phyloP scores from a whole-genome alignment of 2,113 vertebrate genomes.

The Heteronetta atricapilla region DNA sequence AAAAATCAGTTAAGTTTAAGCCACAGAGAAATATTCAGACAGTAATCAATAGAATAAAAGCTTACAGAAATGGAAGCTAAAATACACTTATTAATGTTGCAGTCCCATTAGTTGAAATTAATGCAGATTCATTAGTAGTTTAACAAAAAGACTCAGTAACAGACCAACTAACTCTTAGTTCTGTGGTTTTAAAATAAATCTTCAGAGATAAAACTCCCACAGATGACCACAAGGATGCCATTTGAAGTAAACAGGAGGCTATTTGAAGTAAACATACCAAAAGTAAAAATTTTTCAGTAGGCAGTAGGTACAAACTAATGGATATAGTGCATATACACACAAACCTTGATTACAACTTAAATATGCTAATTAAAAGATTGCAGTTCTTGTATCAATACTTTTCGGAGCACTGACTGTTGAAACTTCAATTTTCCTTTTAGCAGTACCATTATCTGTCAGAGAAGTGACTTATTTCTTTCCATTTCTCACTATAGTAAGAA shows the following conservation, averaged over 20 bases:
- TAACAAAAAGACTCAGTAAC: not conserved
- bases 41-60: slow-evolving; percentile 2
- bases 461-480: not conserved
- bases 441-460: not conserved
- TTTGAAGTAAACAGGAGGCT: not conserved
- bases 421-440: not conserved
- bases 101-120: not conserved
- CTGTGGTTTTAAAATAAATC: not conserved
- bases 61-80: not conserved
- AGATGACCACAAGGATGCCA: not conserved
- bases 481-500: not conserved
- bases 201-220: not conserved
- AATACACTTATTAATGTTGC: not conserved
- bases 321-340: not conserved
- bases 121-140: not conserved
- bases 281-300: not conserved
- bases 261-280: not conserved
- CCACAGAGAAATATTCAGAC: not conserved
- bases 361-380: not conserved
- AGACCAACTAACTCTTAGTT: not conserved
- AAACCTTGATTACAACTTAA: not conserved
- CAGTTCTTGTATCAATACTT: not conserved
- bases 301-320: not conserved
- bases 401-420: not conserved
- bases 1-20: not conserved